These are phyloP conservation scores for Apteryx mantelli DNA, from an alignment of 2,113 vertebrate species.

Conservation along the genomic window DNA sequence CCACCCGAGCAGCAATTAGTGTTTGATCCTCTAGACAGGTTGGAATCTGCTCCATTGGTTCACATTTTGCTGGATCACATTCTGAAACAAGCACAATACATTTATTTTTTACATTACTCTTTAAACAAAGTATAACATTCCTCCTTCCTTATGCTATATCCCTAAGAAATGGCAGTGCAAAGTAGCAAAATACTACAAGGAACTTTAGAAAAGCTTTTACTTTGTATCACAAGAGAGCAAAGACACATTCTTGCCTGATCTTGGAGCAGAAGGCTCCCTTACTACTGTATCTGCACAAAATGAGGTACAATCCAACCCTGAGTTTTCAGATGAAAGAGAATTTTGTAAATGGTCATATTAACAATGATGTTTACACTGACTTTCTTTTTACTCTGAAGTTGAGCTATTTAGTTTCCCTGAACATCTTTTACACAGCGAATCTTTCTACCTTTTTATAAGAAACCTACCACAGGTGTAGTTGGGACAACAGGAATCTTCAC, in stretches of 20 bases:
- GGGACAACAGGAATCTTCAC: conserved; percentile 92
- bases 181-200: background rate
- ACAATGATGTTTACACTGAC: background rate
- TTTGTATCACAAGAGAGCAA: background rate
- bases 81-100: conserved; percentile 74
- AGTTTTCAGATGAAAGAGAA: background rate
- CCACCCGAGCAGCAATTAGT: conserved; percentile 82
- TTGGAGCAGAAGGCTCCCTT: background rate
- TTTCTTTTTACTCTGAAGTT: background rate
- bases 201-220: background rate
- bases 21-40: conserved; percentile 88
- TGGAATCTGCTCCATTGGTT: conserved; percentile 74
- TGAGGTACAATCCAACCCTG: background rate
- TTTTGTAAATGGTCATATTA: background rate
- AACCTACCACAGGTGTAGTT: conserved; percentile 87
- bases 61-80: conserved; percentile 91
- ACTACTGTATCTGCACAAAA: background rate
- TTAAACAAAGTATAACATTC: background rate
- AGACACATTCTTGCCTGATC: background rate
- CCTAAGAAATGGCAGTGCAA: background rate
- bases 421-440: background rate
- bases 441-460: background rate
- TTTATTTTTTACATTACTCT: background rate
- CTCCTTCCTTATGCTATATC: background rate
- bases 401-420: background rate